Evolutionary conservation across 2,888 invertebrate genomes (phyloP).

Genomic region (Pteria penguin): DNA sequence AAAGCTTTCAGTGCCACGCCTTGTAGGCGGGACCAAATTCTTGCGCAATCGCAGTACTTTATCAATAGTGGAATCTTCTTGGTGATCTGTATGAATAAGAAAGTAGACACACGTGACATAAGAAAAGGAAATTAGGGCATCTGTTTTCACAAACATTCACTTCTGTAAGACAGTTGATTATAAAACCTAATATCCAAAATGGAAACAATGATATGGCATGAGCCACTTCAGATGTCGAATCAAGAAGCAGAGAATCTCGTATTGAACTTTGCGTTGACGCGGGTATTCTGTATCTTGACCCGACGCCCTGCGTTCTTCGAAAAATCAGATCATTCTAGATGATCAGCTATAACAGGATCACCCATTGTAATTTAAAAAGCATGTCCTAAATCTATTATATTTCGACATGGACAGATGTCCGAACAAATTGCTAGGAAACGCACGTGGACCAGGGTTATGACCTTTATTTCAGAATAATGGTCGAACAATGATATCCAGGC

Average conservation of each 20-base stretch:
- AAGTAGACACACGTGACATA: neutral
- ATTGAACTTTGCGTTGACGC: neutral
- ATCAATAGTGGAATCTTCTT: neutral
- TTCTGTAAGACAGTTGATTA: neutral
- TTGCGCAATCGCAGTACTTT: neutral
- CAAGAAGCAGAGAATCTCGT: neutral
- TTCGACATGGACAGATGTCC: neutral
- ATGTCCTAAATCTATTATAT: neutral
- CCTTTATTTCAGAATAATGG: neutral
- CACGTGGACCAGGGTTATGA: neutral
- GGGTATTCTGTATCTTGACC: neutral
- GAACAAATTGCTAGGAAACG: neutral
- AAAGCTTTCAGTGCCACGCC: neutral
- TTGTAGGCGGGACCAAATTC: neutral
- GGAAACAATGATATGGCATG: no score
- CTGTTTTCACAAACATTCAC: neutral
- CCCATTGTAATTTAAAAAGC: neutral
- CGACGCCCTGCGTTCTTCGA: neutral
- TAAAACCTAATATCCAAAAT: neutral
- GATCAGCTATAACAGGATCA: neutral
- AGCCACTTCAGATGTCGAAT: no score
- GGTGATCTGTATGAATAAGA: neutral
- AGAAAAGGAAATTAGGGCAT: neutral
- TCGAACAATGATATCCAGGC: neutral
- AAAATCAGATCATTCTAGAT: neutral